Conservation (phyloP, 2,888 invertebrate species). For the Andrena trimmerana region DNA sequence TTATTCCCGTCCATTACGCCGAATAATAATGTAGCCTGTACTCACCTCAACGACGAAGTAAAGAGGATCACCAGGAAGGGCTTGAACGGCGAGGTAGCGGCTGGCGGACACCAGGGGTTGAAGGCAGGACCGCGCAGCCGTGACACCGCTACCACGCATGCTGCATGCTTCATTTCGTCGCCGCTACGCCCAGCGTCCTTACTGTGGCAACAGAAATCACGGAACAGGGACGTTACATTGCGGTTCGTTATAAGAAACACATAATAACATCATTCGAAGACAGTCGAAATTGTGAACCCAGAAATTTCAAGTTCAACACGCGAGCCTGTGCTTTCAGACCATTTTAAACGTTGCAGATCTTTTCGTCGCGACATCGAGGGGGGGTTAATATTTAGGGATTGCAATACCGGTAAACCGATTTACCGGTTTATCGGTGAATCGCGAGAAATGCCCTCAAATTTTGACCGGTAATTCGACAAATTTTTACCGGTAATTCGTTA, state of each 20-base stretch:
- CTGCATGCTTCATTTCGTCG: constrained; percentile 85
- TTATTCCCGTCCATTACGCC: constrained; percentile 19
- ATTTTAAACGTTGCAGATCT: too few species aligned
- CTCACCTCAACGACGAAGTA: constrained; percentile 86
- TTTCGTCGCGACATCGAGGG: too few species aligned
- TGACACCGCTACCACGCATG: constrained; percentile 85
- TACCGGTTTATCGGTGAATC: too few species aligned
- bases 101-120: constrained; percentile 85
- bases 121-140: constrained; percentile 85
- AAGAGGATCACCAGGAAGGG: constrained; percentile 86
- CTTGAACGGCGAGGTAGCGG: constrained; percentile 85
- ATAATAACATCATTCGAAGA: background rate
- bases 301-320: too few species aligned
- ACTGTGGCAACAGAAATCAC: constrained; percentile 73
- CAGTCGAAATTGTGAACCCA: background rate
- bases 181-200: constrained; percentile 85
- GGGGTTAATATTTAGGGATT: too few species aligned
- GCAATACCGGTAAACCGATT: too few species aligned
- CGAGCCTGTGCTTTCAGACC: too few species aligned
- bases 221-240: background rate
- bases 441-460: too few species aligned
- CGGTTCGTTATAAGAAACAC: background rate
- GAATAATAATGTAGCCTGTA: constrained; percentile 24
- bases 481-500: too few species aligned
- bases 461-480: too few species aligned